Percentiles rank a stretch among this genome's conserved stretches.
Conservation (phyloP, 2,888 invertebrate genomes). For the Catocala sponsa region DNA sequence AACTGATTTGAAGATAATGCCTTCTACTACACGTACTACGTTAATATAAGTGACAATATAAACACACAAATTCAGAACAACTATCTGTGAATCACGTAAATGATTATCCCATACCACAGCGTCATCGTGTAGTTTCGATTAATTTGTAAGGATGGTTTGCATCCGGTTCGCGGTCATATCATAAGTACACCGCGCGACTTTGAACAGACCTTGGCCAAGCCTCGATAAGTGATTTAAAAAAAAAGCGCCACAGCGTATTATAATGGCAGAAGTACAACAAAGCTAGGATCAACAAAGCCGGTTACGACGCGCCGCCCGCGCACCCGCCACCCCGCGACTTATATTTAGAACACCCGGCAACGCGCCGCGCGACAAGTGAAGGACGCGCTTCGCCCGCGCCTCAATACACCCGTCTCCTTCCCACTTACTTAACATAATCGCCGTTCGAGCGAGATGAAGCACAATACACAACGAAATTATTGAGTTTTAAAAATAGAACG, state of each 20-base stretch:
- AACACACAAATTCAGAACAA: too few relatives aligned
- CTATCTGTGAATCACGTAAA: too few relatives aligned
- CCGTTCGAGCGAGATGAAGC: slow-evolving; percentile 53
- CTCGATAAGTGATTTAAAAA: slow-evolving; percentile 29
- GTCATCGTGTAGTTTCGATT: too few relatives aligned
- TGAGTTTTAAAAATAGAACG: slow-evolving; percentile 75
- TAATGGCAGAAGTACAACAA: slow-evolving; percentile 53
- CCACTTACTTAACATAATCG: slow-evolving; percentile 31
- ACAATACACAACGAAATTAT: slow-evolving; percentile 67
- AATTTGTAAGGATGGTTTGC: too few relatives aligned
- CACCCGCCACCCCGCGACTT: slow-evolving; percentile 47
- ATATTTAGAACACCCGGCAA: slow-evolving; percentile 68
- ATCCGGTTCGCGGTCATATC: too few relatives aligned
- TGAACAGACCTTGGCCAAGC: slow-evolving; percentile 28
- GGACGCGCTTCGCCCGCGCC: slow-evolving; percentile 71
- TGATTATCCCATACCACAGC: too few relatives aligned
- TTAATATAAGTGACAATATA: too few relatives aligned
- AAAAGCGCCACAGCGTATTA: slow-evolving; percentile 19
- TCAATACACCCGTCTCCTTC: slow-evolving; percentile 54
- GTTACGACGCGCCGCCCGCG: slow-evolving; percentile 42
- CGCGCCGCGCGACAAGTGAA: slow-evolving; percentile 77
- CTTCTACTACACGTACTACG: too few relatives aligned
- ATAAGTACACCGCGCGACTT: slow-evolving; percentile 6
- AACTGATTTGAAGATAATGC: too few relatives aligned
- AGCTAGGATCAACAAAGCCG: slow-evolving; percentile 61